Percentiles rank a stretch among this genome's conserved stretches.
Conservation (phyloP, 2,797 vertebrate genomes). For the Phaenicophaeus curvirostris region DNA sequence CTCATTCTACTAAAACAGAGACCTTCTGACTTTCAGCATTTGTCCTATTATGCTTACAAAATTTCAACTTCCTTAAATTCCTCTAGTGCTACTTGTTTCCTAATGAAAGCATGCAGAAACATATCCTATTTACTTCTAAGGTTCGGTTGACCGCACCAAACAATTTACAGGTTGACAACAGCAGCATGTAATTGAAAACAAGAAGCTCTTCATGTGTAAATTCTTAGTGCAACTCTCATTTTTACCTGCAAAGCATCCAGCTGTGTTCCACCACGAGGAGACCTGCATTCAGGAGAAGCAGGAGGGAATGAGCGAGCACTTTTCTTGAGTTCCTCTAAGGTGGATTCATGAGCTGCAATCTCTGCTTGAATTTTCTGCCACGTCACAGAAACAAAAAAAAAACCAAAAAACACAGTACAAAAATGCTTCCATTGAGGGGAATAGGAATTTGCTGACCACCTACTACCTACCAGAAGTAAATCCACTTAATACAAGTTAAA, state of each 20-base stretch:
- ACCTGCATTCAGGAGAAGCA: slow-evolving; percentile 81
- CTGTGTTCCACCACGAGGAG: slow-evolving; percentile 84
- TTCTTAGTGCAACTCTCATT: not conserved
- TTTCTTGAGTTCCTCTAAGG: slow-evolving; percentile 90
- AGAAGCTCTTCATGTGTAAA: not conserved
- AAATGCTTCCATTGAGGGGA: not conserved
- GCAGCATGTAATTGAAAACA: not conserved
- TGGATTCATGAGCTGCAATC: slow-evolving; percentile 90
- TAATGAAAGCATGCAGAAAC: not conserved
- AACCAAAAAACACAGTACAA: not conserved
- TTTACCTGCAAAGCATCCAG: slow-evolving; percentile 91
- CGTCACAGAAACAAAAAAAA: not conserved
- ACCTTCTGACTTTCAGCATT: not conserved
- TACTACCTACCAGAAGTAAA: not conserved
- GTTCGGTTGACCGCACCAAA: not conserved
- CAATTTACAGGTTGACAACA: not conserved
- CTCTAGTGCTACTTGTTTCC: not conserved
- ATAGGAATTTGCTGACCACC: not conserved
- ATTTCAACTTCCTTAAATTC: not conserved
- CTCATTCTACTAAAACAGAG: not conserved
- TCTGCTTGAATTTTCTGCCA: slow-evolving; percentile 91
- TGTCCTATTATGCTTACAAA: not conserved
- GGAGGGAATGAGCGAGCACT: slow-evolving; percentile 80
- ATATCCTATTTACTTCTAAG: not conserved
- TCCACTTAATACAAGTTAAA: not conserved